phyloP scores from a whole-genome alignment of 30 jellyfish, hydroid and myxozoan species.

The Pelagia noctiluca region DNA sequence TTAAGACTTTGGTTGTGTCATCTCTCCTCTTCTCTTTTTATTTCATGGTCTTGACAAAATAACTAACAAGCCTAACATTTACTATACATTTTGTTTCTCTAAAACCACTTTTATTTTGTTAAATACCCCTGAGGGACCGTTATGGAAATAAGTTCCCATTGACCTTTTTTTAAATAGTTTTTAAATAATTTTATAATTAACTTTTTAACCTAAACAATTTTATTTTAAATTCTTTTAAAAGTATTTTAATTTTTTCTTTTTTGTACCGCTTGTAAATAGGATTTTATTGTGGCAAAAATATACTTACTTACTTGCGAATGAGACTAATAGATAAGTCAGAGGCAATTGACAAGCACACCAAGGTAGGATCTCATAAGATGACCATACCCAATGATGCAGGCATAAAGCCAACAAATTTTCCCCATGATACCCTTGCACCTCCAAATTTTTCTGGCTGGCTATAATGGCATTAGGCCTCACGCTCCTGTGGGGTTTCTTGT shows the following conservation, averaged over 20 bases:
- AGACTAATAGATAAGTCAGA: too few species aligned
- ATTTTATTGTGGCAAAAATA: not conserved
- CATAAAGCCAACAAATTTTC: too few species aligned
- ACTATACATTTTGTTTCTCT: not conserved
- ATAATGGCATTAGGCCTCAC: too few species aligned
- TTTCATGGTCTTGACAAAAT: not conserved
- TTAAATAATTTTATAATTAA: too few species aligned
- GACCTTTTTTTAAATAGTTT: not conserved
- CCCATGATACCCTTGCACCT: too few species aligned
- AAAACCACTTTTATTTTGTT: too few species aligned
- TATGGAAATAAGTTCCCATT: not conserved
- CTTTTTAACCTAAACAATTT: not conserved
- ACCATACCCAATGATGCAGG: too few species aligned
- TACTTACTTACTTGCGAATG: not conserved
- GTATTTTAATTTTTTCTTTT: not conserved
- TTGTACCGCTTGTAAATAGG: not conserved
- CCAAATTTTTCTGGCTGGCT: too few species aligned
- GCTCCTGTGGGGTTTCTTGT: too few species aligned
- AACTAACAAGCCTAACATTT: not conserved
- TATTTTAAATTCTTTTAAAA: too few species aligned
- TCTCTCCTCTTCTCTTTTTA: not conserved
- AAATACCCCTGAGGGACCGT: conserved; percentile 1
- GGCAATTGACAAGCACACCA: too few species aligned
- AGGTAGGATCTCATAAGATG: too few species aligned
- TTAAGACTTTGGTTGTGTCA: not conserved